Evolutionary conservation across 1,140 invertebrate genomes (phyloP).

Genomic region (Aphelenchoides avenae): DNA sequence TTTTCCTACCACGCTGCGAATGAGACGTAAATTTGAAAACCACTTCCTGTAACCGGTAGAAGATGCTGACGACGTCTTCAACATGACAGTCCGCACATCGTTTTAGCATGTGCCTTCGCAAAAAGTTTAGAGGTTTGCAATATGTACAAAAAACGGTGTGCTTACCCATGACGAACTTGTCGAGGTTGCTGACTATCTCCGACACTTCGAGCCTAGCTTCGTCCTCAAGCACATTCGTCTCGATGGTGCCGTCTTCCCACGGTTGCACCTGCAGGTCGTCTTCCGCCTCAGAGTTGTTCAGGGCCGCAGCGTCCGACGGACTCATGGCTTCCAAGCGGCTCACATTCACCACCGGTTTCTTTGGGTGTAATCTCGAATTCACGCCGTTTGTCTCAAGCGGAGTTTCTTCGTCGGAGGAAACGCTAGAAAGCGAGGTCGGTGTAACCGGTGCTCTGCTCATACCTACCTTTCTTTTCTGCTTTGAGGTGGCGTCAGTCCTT

Average conservation of each 20-base stretch:
- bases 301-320: background rate
- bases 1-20: too few species aligned
- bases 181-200: slow-evolving; percentile 49
- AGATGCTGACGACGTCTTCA: too few species aligned
- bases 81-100: too few species aligned
- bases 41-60: too few species aligned
- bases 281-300: slow-evolving; percentile 20
- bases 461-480: slow-evolving; percentile 34
- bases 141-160: background rate
- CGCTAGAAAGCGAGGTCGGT: slow-evolving; percentile 19
- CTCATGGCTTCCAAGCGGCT: slow-evolving; percentile 19
- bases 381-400: background rate
- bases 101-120: too few species aligned
- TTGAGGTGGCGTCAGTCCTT: slow-evolving; percentile 48
- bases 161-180: slow-evolving; percentile 50
- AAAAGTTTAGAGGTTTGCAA: too few species aligned
- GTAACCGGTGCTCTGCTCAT: background rate
- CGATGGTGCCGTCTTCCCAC: slow-evolving; percentile 18
- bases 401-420: slow-evolving; percentile 27
- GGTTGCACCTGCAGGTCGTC: slow-evolving; percentile 23
- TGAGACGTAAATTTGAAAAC: too few species aligned
- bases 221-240: slow-evolving; percentile 29
- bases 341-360: slow-evolving; percentile 24
- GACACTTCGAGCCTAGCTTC: slow-evolving; percentile 23
- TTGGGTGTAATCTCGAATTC: slow-evolving; percentile 14